Evolutionary conservation across 2,797 vertebrate genomes (phyloP), one percentile per base, ranked within the genome.

Genomic region (Falco biarmicus): DNA sequence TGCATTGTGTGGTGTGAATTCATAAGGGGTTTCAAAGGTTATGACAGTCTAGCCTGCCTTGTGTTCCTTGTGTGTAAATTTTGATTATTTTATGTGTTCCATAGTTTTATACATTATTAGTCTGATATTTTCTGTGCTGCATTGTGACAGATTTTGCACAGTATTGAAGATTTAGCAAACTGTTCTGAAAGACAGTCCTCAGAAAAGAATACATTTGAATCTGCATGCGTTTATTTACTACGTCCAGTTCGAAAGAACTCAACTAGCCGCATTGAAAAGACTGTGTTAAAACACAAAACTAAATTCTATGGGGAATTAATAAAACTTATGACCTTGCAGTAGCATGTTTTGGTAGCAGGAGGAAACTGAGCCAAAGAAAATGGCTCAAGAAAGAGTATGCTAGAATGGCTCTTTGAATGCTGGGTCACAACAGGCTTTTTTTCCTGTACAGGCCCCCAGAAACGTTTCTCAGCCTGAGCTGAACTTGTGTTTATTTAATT

Each of bases 1-100:
- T 95, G 69, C 59, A 48, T 73, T 79, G 93, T 68, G 84, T 97
- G 96, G 15, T 96, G 95, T 96, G 92, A 88, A 88, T 83, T 90
- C 32, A 5, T 65, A 59, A 60, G 74, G 64, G 12, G 20, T 87
- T 89, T 92, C 54, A 84, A 81, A 89, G 78, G 43, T 53, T 87
- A 9, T 75, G 68, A 80, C 32, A 65, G 77, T 57, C 64, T 87
- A 80, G 60, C 51, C 56, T 89, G 43, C 37, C 43, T 39, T 5
- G 1, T 81, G 59, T 61, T 97, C 10, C 15, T 77, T 84, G 65
- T 82, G 80, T 92, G 70, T 88, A 84, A 84, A 84, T 90, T 75
- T 90, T 73, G 24, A 61, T 90, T 54, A 43, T 56, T 94, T 0
- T 85, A 86, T 83, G 29, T 56, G 32, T 90, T 89, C 45, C 3